Percentiles rank a stretch among this genome's conserved stretches.
These are phyloP conservation scores for Leucopsar rothschildi DNA, from an alignment of 2,113 vertebrate genomes.

Conservation along the genomic window DNA sequence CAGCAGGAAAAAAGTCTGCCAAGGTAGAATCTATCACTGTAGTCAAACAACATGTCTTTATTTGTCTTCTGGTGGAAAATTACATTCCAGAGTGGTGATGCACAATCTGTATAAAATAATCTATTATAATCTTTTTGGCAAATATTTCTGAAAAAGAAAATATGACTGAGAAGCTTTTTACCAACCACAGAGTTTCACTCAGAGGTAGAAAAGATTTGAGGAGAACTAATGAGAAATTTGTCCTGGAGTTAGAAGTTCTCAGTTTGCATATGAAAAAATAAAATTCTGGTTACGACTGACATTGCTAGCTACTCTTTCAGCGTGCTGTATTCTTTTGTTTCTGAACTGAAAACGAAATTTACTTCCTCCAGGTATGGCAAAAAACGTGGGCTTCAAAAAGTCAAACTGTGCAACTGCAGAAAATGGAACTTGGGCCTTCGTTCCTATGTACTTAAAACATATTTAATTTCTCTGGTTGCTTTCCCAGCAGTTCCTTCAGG, in stretches of 20 bases:
- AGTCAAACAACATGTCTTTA: not conserved
- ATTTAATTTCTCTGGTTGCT: not conserved
- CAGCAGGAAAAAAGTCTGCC: not conserved
- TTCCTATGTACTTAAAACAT: fast-evolving
- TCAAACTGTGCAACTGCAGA: not conserved
- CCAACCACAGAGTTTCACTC: not conserved
- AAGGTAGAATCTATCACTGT: not conserved
- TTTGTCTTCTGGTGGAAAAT: not conserved
- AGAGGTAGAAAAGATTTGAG: not conserved
- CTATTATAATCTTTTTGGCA: not conserved
- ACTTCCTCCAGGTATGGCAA: not conserved
- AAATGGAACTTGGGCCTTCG: not conserved
- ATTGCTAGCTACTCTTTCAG: not conserved
- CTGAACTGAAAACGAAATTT: not conserved
- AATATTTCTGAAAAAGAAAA: not conserved
- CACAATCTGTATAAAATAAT: not conserved
- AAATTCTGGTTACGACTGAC: not conserved
- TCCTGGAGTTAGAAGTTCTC: not conserved
- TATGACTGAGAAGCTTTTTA: not conserved
- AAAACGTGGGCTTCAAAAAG: not conserved
- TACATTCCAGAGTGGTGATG: not conserved
- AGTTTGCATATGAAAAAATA: not conserved
- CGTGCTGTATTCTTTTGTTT: not conserved
- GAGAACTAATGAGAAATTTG: not conserved
- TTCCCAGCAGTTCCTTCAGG: not conserved